Percentiles rank a stretch among this genome's conserved stretches.
Conservation (phyloP, 2,888 invertebrate species). For the Amphipoea lucens region DNA sequence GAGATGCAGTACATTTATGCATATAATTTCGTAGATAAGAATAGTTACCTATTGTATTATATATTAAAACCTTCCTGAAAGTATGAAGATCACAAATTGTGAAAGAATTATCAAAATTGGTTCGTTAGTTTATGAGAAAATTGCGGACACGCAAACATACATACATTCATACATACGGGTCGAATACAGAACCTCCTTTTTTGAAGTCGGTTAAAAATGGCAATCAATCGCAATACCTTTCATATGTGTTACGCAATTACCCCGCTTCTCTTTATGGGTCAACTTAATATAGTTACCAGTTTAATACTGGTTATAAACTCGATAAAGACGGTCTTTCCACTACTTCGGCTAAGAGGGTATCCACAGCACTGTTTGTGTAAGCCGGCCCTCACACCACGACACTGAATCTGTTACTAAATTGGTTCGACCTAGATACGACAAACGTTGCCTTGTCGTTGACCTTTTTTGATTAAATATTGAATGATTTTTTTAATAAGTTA, state of each 20-base stretch:
- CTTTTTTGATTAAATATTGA: conserved; percentile 38
- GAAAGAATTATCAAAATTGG: too few relatives aligned
- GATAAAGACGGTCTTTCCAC: conserved; percentile 21
- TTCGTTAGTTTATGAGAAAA: too few relatives aligned
- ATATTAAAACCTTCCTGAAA: too few relatives aligned
- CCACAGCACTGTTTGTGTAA: conserved; percentile 42
- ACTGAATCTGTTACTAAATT: conserved; percentile 47
- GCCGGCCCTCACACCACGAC: conserved; percentile 22
- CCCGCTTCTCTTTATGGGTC: neutral
- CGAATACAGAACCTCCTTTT: too few relatives aligned
- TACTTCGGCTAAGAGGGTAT: conserved; percentile 41
- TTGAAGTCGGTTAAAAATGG: neutral
- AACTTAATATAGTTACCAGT: conserved; percentile 2
- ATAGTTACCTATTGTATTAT: too few relatives aligned
- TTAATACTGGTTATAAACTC: conserved; percentile 17
- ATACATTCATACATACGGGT: too few relatives aligned
- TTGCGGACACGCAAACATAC: too few relatives aligned
- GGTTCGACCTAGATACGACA: conserved; percentile 39
- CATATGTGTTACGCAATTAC: neutral
- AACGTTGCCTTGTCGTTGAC: conserved; percentile 15
- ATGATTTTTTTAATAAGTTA: conserved; percentile 11
- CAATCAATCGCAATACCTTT: neutral
- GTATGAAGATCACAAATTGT: too few relatives aligned
- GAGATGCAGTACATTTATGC: too few relatives aligned
- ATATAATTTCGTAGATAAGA: too few relatives aligned